These are phyloP conservation scores for Cyclina sinensis DNA, from an alignment of 1,140 invertebrate species.

Conservation along the genomic window DNA sequence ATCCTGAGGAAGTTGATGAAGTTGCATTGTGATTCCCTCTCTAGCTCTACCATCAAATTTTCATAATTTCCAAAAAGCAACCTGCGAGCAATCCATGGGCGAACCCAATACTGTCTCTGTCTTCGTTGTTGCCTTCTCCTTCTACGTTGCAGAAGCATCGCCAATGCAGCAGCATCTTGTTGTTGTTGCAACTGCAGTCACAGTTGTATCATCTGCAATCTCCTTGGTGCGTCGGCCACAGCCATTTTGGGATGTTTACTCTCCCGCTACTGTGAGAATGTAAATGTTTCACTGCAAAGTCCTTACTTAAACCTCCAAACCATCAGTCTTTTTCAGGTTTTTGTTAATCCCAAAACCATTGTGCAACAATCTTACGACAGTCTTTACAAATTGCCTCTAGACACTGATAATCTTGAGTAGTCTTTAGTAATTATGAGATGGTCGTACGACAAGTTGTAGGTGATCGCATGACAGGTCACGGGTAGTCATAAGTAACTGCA, in stretches of 20 bases:
- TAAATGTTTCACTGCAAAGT: background rate
- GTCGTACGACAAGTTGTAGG: background rate
- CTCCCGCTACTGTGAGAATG: background rate
- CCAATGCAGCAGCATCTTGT: background rate
- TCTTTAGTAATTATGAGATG: background rate
- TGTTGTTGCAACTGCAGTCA: background rate
- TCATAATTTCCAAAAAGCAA: conserved; percentile 39
- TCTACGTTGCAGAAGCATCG: background rate
- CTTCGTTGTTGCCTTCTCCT: background rate
- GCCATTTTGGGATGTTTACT: background rate
- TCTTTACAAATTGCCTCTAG: too few species aligned
- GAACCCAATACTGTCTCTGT: conserved; percentile 40
- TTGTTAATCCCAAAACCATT: too few species aligned
- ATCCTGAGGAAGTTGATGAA: conserved; percentile 44
- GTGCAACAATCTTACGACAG: too few species aligned
- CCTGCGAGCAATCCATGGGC: conserved; percentile 19
- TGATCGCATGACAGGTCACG: too few species aligned
- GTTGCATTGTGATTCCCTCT: background rate
- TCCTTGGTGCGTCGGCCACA: background rate
- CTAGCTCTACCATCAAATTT: conserved; percentile 40
- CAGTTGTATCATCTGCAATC: too few species aligned
- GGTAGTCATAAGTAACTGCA: too few species aligned
- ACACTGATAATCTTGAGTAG: background rate
- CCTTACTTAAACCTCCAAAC: too few species aligned
- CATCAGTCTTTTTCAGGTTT: too few species aligned